Conservation (phyloP, 2,888 invertebrate species). For the Chymomyza caudatula region DNA sequence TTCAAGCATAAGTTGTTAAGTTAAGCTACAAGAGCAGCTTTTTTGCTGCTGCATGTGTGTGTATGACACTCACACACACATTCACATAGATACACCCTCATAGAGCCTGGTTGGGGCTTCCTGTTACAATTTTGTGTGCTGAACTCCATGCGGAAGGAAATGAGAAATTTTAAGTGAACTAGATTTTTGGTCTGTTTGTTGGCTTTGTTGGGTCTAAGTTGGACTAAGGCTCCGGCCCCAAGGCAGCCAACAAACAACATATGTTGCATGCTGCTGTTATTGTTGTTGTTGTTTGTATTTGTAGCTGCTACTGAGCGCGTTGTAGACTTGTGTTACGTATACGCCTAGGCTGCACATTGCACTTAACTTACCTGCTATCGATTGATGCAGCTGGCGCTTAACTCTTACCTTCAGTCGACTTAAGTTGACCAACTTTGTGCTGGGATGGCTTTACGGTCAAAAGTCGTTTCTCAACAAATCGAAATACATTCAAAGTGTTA, state of each 20-base stretch:
- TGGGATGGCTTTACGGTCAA: not conserved
- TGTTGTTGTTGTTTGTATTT: not conserved
- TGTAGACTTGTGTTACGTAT: too few relatives aligned
- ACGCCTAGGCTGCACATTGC: not conserved
- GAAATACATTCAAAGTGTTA: not conserved
- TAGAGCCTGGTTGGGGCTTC: slow-evolving; percentile 4
- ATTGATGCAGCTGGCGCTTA: not conserved
- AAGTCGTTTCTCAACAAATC: not conserved
- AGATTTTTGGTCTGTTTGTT: slow-evolving; percentile 63
- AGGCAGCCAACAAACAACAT: slow-evolving; percentile 4
- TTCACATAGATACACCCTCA: not conserved
- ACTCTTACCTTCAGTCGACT: too few relatives aligned
- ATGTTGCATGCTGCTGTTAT: not conserved
- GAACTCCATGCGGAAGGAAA: slow-evolving; percentile 56
- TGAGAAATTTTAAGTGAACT: slow-evolving; percentile 72
- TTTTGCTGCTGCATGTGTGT: slow-evolving; percentile 7
- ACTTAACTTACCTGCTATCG: not conserved
- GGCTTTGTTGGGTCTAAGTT: slow-evolving; percentile 45
- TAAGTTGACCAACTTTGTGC: not conserved
- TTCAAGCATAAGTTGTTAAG: slow-evolving; percentile 64
- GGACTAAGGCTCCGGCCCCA: slow-evolving; percentile 21
- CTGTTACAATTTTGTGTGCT: slow-evolving; percentile 31
- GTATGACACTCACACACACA: not conserved
- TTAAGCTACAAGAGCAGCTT: slow-evolving; percentile 54
- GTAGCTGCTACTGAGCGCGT: too few relatives aligned